These are phyloP conservation scores for Diuraphis noxia DNA, from an alignment of 1,140 invertebrate genomes.

Conservation along the genomic window DNA sequence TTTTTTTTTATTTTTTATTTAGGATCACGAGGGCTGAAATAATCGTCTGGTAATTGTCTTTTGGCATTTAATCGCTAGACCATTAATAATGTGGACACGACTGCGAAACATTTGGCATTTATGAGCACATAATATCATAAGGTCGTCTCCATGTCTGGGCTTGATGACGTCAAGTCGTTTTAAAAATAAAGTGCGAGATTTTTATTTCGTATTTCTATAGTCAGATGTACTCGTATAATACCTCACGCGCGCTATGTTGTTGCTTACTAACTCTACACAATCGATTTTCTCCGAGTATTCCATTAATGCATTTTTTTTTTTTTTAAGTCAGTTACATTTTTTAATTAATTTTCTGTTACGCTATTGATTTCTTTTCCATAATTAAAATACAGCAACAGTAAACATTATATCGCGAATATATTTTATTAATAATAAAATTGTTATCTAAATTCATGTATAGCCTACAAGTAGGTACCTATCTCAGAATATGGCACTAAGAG, in stretches of 20 bases:
- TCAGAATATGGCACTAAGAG: neutral
- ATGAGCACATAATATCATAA: conserved; percentile 26
- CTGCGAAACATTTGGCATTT: conserved; percentile 28
- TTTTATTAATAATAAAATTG: neutral
- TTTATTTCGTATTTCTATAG: neutral
- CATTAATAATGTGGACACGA: conserved; percentile 27
- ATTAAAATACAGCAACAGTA: neutral
- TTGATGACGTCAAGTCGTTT: neutral
- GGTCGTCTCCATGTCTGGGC: neutral
- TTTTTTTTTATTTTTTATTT: neutral
- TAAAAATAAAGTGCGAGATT: neutral
- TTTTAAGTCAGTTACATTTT: neutral
- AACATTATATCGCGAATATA: neutral
- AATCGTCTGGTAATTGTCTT: neutral
- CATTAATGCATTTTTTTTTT: neutral
- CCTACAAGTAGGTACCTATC: neutral
- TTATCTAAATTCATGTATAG: neutral
- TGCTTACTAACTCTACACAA: neutral
- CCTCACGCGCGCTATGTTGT: neutral
- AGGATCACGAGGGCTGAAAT: neutral
- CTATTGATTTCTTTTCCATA: neutral
- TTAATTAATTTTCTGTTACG: neutral
- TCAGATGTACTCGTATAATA: neutral
- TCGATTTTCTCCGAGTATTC: neutral
- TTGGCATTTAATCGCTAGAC: conserved; percentile 30